phyloP scores from a whole-genome alignment of 2,113 vertebrate genomes.

The Cygnus buccinator region DNA sequence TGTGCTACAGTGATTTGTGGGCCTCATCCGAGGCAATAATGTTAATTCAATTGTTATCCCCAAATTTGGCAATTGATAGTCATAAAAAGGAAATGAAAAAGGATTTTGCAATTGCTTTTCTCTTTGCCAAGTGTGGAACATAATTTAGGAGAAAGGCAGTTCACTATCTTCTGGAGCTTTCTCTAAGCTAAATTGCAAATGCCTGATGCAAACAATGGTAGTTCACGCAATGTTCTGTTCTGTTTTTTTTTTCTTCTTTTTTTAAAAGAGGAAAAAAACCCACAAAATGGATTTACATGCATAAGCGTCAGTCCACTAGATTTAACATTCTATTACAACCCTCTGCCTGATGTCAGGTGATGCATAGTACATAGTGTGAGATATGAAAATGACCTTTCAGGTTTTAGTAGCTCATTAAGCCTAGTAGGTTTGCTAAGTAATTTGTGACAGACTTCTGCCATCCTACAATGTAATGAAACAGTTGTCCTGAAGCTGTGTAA shows the following conservation, averaged over 20 bases:
- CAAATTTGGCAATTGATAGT: neutral
- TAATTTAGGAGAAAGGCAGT: neutral
- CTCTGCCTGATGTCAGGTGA: rapidly evolving
- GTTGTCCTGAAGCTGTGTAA: neutral
- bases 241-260: neutral
- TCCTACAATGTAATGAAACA: neutral
- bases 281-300: neutral
- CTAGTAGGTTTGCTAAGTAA: neutral
- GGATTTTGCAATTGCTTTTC: neutral
- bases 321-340: neutral
- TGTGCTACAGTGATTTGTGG: neutral
- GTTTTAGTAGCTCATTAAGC: neutral
- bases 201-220: neutral
- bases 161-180: neutral
- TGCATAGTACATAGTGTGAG: neutral
- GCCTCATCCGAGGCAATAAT: neutral
- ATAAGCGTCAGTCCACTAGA: neutral
- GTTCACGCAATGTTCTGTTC: neutral
- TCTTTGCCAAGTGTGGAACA: neutral
- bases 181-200: neutral
- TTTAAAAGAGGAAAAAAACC: neutral
- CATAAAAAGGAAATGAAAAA: neutral
- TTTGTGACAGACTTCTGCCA: neutral
- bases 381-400: neutral
- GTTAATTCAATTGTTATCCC: neutral